Conservation (phyloP, 2,113 vertebrate genomes). For the Mystacornis crossleyi region DNA sequence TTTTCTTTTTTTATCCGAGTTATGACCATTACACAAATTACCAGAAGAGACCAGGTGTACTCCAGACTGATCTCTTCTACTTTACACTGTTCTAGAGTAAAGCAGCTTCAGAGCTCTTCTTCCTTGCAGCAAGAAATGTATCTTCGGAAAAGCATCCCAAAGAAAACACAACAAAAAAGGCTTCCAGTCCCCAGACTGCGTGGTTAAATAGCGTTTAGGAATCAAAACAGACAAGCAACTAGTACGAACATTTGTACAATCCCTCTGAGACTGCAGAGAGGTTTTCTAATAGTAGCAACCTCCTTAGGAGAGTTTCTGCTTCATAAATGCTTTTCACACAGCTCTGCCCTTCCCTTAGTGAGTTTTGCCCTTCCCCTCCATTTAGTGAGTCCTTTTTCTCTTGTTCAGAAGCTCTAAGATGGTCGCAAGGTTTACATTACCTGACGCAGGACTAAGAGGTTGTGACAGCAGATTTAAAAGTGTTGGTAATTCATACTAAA, state of each 20-base stretch:
- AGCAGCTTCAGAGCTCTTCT: not conserved
- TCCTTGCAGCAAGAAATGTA: not conserved
- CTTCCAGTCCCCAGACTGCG: not conserved
- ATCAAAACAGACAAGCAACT: constrained; percentile 48
- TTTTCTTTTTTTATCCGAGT: not conserved
- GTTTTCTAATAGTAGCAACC: constrained; percentile 29
- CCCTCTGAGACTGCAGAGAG: not conserved
- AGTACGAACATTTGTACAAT: constrained; percentile 20
- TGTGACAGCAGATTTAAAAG: not conserved
- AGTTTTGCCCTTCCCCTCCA: not conserved
- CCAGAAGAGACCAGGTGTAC: not conserved
- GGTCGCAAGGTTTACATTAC: not conserved
- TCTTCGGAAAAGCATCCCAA: not conserved
- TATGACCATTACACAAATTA: not conserved
- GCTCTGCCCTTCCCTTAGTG: not conserved
- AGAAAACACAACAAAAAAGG: not conserved
- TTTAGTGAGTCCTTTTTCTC: not conserved
- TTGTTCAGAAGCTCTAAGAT: not conserved
- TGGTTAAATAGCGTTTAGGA: constrained; percentile 29
- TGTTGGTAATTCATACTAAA: not conserved
- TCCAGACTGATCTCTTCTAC: not conserved
- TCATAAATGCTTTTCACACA: not conserved
- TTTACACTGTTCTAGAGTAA: not conserved
- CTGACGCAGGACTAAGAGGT: not conserved
- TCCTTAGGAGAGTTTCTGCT: constrained; percentile 36